These are phyloP conservation scores for Gastrophryne carolinensis DNA, from an alignment of 2,797 vertebrate genomes.

Conservation along the genomic window DNA sequence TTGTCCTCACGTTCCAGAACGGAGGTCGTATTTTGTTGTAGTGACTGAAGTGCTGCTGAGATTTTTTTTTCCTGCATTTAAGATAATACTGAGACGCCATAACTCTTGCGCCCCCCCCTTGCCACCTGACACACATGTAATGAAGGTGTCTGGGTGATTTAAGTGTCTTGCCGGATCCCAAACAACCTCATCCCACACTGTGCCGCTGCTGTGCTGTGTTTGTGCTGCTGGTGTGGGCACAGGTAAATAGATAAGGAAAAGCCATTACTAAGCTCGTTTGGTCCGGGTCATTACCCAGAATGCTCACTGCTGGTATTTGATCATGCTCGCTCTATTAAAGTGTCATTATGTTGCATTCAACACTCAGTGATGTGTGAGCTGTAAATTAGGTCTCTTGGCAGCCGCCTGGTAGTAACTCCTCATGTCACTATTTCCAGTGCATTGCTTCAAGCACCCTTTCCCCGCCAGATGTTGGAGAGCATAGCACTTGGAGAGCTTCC, in stretches of 20 bases:
- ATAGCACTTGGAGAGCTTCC: too few relatives aligned
- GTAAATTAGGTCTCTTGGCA: slow-evolving; percentile 58
- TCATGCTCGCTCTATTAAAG: slow-evolving; percentile 63
- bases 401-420: slow-evolving; percentile 53
- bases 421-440: slow-evolving; percentile 22
- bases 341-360: slow-evolving; percentile 59
- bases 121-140: slow-evolving; percentile 51
- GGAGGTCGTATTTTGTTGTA: slow-evolving; percentile 44
- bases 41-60: slow-evolving; percentile 52
- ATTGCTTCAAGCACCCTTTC: slow-evolving; percentile 20
- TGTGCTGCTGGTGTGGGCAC: slow-evolving; percentile 42
- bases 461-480: too few relatives aligned
- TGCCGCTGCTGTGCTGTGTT: slow-evolving; percentile 47
- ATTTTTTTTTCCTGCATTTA: slow-evolving; percentile 40
- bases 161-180: slow-evolving; percentile 48
- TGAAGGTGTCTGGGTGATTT: slow-evolving; percentile 56
- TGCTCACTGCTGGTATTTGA: slow-evolving; percentile 60
- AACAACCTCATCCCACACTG: slow-evolving; percentile 35
- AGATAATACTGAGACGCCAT: slow-evolving; percentile 51
- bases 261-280: slow-evolving; percentile 59
- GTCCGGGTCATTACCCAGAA: slow-evolving; percentile 62
- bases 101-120: slow-evolving; percentile 58
- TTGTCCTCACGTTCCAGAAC: not conserved
- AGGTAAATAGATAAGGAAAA: slow-evolving; percentile 63
- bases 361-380: slow-evolving; percentile 58